Evolutionary conservation across 1,140 invertebrate species (phyloP).

Genomic region (Doryteuthis pealeii): DNA sequence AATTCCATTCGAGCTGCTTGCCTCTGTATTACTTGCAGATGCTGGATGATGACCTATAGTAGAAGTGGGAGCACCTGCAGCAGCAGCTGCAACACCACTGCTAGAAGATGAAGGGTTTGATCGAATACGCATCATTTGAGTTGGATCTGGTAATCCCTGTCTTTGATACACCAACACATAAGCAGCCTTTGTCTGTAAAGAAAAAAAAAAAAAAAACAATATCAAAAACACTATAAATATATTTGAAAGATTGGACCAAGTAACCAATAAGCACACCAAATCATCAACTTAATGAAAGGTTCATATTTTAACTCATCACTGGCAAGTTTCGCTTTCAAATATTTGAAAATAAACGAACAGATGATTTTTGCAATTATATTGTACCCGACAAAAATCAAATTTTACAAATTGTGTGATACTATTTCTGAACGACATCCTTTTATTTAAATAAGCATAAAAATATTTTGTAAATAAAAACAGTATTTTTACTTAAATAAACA

Average conservation of each 20-base stretch:
- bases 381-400: too few relatives aligned
- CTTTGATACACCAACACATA: constrained; percentile 64
- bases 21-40: background rate
- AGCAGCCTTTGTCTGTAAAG: constrained; percentile 61
- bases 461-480: too few relatives aligned
- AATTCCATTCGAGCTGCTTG: background rate
- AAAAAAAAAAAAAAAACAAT: constrained; percentile 22
- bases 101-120: background rate
- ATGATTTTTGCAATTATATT: too few relatives aligned
- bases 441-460: too few relatives aligned
- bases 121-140: constrained; percentile 4
- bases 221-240: constrained; percentile 1
- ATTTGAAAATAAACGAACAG: too few relatives aligned
- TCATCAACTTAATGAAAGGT: too few relatives aligned
- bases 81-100: constrained; percentile 3
- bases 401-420: too few relatives aligned
- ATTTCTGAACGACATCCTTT: too few relatives aligned
- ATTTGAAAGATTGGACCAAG: background rate
- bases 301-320: too few relatives aligned
- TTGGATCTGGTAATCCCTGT: constrained; percentile 29
- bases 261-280: too few relatives aligned
- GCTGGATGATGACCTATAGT: background rate
- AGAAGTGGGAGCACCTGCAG: background rate
- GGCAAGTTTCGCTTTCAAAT: too few relatives aligned
- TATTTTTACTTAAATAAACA: too few relatives aligned